Conservation (phyloP, 2,888 invertebrate genomes). For the Buathra laborator region DNA sequence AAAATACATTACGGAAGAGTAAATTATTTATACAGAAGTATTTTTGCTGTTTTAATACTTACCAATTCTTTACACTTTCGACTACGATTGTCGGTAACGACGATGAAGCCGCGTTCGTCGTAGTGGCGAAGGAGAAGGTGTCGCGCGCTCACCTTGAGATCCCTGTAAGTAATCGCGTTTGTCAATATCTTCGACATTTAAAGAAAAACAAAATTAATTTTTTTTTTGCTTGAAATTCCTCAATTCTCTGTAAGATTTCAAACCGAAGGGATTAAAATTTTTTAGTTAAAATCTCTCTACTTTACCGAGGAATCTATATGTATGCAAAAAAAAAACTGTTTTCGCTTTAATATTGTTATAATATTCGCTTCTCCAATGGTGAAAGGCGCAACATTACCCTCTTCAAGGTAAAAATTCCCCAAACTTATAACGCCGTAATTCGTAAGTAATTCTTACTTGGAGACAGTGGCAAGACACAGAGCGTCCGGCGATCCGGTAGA, state of each 20-base stretch:
- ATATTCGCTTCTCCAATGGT: too few species aligned
- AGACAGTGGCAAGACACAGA: constrained; percentile 84
- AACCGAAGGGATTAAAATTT: too few species aligned
- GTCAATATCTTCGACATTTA: background rate
- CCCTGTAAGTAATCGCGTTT: constrained; percentile 77
- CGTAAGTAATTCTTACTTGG: constrained; percentile 79
- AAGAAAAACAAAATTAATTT: too few species aligned
- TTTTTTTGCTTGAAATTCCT: too few species aligned
- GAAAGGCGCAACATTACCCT: too few species aligned
- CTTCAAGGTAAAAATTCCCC: background rate
- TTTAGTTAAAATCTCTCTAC: too few species aligned
- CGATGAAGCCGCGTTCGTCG: constrained; percentile 85
- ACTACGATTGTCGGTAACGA: constrained; percentile 85
- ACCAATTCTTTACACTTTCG: constrained; percentile 85
- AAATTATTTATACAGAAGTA: background rate
- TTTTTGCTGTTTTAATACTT: constrained; percentile 70
- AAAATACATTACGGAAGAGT: background rate
- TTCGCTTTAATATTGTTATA: too few species aligned
- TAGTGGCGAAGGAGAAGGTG: constrained; percentile 84
- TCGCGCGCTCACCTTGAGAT: constrained; percentile 83
- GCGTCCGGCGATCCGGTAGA: constrained; percentile 75
- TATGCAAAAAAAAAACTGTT: too few species aligned
- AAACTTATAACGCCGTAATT: background rate
- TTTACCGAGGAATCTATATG: too few species aligned
- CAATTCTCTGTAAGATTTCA: too few species aligned